Evolutionary conservation across 2,888 invertebrate genomes (phyloP).

Genomic region (Drosophila prolongata): DNA sequence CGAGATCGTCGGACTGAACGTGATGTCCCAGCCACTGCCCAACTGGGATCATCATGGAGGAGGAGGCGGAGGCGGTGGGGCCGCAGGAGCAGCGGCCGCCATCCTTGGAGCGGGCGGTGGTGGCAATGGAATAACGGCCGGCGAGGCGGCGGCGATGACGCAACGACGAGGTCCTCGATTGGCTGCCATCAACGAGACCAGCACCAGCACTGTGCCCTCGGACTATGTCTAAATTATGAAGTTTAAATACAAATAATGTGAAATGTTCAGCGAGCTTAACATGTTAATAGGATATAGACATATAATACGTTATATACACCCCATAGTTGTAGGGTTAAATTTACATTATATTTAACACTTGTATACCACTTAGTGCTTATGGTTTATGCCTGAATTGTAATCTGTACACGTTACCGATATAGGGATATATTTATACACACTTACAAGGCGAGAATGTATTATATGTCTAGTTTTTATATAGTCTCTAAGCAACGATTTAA

Average conservation of each 20-base stretch:
- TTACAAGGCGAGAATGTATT: constrained; percentile 67
- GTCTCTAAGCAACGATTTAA: constrained; percentile 82
- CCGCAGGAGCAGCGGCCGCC: background rate
- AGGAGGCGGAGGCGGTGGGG: constrained; percentile 49
- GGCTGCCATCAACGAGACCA: constrained; percentile 87
- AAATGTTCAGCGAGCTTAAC: constrained; percentile 56
- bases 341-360: constrained; percentile 35
- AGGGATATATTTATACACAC: constrained; percentile 45
- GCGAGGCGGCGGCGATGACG: constrained; percentile 67
- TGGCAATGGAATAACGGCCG: constrained; percentile 49
- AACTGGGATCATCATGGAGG: constrained; percentile 83
- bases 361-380: constrained; percentile 61
- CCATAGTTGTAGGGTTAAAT: constrained; percentile 37
- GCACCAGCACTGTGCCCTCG: constrained; percentile 86
- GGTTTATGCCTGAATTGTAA: constrained; percentile 71
- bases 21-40: constrained; percentile 85
- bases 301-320: constrained; percentile 54
- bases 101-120: constrained; percentile 8
- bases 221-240: constrained; percentile 85
- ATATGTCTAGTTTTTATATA: constrained; percentile 76
- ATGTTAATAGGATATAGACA: constrained; percentile 51
- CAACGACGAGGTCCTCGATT: constrained; percentile 84
- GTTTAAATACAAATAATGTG: constrained; percentile 39
- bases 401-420: constrained; percentile 35
- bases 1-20: constrained; percentile 86